Evolutionary conservation across 2,113 vertebrate genomes (phyloP).

Genomic region (Propithecus coquereli): DNA sequence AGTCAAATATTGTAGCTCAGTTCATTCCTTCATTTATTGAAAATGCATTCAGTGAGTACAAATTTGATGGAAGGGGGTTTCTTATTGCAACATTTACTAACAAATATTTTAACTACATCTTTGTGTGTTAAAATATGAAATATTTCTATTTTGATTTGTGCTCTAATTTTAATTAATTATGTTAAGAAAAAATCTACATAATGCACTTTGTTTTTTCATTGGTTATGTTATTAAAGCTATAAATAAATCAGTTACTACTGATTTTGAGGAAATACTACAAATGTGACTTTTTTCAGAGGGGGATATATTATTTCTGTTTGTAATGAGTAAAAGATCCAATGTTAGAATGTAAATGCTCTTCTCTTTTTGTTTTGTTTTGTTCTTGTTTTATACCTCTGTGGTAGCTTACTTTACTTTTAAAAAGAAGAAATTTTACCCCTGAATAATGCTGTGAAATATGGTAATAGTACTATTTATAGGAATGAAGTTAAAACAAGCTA

Average conservation of each 20-base stretch:
- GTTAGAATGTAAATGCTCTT: neutral
- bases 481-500: neutral
- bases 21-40: neutral
- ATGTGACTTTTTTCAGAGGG: neutral
- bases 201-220: neutral
- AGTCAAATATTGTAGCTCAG: neutral
- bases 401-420: neutral
- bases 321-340: neutral
- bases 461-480: neutral
- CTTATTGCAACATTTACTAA: neutral
- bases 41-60: constrained; percentile 21
- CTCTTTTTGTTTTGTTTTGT: neutral
- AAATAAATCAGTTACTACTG: neutral
- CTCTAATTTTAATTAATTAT: neutral
- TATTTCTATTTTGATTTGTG: neutral
- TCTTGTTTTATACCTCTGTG: neutral
- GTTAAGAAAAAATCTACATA: neutral
- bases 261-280: neutral
- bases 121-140: neutral
- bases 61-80: neutral
- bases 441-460: neutral
- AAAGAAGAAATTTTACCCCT: neutral
- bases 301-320: neutral
- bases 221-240: neutral
- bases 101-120: neutral